Evolutionary conservation across 2,113 vertebrate genomes (phyloP), one percentile per base, ranked within the genome.

Genomic region (Mystacornis crossleyi): DNA sequence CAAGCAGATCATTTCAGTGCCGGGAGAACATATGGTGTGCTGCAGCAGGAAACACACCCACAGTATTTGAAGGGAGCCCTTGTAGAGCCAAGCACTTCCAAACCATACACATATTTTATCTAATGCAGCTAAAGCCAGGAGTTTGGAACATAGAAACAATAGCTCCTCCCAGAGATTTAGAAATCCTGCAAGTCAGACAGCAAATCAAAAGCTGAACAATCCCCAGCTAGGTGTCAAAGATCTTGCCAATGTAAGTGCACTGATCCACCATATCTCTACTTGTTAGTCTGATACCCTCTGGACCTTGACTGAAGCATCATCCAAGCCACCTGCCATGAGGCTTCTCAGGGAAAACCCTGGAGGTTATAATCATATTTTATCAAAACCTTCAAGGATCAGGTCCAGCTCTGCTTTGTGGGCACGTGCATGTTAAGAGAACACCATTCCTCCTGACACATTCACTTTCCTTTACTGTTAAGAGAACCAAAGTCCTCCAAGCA

Each of bases 11-110:
- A 81, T 58, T 70, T 88, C 65, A 81, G 64, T 33, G 50, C 85
- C 77, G 31, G n/a, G 14, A 88, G 85, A 93, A 86, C 83, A 92
- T 81, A 90, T 6, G 17, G 80, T 83, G 64, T 20, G 26, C 65
- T 93, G 88, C 93, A 93, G 90, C 61, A 83, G 88, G 83, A 94
- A 96, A 89, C 67, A 82, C 89, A 79, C 88, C 82, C 79, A 92
- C 79, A 0, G 65, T 53, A 71, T 84, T 15, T 83, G 72, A 93
- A 93, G 80, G 70, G 51, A 90, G 82, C 31, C 72, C 83, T 90
- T 81, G 61, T 4, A 89, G 31, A 94, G 69, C 33, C 67, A 86
- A 92, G 80, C 43, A 36, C 74, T 93, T 83, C 43, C 79, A 96
- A 93, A 92, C 71, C 64, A 93, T 88, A 93, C 14, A 0, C 64